phyloP scores from a whole-genome alignment of 2,888 invertebrate genomes.

The Branchinecta sandiegonensis region DNA sequence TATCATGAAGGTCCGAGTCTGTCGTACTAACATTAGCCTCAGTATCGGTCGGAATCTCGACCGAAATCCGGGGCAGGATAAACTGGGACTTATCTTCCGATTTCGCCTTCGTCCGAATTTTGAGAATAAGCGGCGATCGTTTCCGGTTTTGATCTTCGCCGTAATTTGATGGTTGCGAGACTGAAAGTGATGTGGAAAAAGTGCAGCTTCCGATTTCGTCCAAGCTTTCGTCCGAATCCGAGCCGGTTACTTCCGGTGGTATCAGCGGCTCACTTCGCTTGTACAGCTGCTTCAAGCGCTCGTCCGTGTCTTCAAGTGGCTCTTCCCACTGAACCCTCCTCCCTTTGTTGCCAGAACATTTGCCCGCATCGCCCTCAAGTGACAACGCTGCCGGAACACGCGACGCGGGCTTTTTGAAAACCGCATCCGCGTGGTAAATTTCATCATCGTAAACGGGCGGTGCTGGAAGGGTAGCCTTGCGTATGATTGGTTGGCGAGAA shows the following conservation, averaged over 20 bases:
- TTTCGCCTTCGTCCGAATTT: background rate
- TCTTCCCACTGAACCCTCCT: background rate
- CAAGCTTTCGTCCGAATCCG: background rate
- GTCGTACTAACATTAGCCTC: constrained; percentile 6
- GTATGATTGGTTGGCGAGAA: constrained; percentile 1
- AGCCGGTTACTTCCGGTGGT: background rate
- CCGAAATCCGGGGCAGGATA: background rate
- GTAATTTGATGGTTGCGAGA: background rate
- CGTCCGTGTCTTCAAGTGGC: background rate
- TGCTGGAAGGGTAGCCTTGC: background rate
- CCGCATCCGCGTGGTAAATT: background rate
- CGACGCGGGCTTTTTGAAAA: constrained; percentile 12
- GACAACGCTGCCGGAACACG: background rate
- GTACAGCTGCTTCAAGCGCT: background rate
- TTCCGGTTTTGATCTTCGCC: background rate
- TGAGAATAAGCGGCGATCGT: background rate
- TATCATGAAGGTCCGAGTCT: background rate
- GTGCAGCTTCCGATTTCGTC: background rate
- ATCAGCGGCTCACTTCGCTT: background rate
- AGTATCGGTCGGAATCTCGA: background rate
- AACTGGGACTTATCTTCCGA: background rate
- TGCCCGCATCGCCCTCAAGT: background rate
- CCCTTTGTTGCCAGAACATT: background rate
- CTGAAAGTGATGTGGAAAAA: background rate
- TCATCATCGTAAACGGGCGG: background rate